A percentile compares a stretch with the other conserved stretches of the same genome.
These are phyloP conservation scores for Dolomedes plantarius DNA, from an alignment of 2,888 invertebrate species.

Conservation along the genomic window DNA sequence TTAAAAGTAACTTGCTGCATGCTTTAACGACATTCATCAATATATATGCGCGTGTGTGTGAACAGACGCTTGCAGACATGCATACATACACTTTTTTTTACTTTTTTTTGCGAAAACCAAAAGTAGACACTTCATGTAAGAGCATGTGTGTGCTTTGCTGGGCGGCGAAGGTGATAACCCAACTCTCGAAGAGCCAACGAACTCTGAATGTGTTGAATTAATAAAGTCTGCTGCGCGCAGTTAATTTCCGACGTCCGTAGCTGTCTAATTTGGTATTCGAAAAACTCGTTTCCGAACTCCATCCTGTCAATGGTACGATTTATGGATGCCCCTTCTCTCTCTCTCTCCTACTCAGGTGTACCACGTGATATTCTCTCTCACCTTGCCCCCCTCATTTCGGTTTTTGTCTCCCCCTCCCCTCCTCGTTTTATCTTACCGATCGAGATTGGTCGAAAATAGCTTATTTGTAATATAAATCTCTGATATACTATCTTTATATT, in stretches of 20 bases:
- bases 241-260: constrained; percentile 47
- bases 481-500: too few relatives aligned
- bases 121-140: too few relatives aligned
- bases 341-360: constrained; percentile 27
- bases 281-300: constrained; percentile 44
- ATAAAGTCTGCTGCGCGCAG: constrained; percentile 39
- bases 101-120: too few relatives aligned
- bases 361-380: background rate
- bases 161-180: background rate
- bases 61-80: too few relatives aligned
- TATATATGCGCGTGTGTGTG: too few relatives aligned
- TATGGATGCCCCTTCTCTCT: constrained; percentile 15
- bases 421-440: background rate
- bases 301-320: constrained; percentile 51
- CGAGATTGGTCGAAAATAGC: background rate
- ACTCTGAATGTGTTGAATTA: constrained; percentile 62
- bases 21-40: too few relatives aligned
- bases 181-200: constrained; percentile 36
- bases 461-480: background rate
- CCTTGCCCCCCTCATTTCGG: background rate
- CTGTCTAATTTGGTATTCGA: constrained; percentile 40
- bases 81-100: too few relatives aligned
- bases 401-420: background rate
- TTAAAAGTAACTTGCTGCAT: too few relatives aligned
- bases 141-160: too few relatives aligned